Percentiles rank a stretch among this genome's conserved stretches.
Evolutionary conservation across 2,888 invertebrate genomes (phyloP).

Genomic region (Beris chalybata): DNA sequence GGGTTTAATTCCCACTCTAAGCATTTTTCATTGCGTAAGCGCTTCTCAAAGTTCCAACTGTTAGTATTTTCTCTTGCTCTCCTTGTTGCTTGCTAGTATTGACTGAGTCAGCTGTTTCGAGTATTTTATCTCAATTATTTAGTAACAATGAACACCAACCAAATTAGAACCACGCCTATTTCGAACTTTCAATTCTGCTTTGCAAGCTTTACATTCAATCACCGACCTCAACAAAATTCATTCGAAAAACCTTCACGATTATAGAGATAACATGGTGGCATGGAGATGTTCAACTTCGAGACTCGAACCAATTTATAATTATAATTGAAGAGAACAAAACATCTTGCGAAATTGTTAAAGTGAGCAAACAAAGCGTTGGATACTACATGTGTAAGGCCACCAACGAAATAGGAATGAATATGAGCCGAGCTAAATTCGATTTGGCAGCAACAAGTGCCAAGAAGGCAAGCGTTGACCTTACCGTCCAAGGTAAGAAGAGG

Average conservation of each 20-base stretch:
- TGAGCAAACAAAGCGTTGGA: constrained; percentile 69
- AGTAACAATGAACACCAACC: too few species aligned
- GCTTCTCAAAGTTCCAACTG: too few species aligned
- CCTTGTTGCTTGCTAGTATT: too few species aligned
- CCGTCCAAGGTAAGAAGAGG: constrained; percentile 52
- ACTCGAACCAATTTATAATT: constrained; percentile 72
- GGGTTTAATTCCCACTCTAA: too few species aligned
- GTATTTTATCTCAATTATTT: too few species aligned
- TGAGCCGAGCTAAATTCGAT: constrained; percentile 76
- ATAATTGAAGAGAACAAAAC: constrained; percentile 71
- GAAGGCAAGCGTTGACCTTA: constrained; percentile 56
- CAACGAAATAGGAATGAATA: constrained; percentile 80
- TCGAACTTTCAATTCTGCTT: too few species aligned
- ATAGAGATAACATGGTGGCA: constrained; percentile 86
- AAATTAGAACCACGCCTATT: too few species aligned
- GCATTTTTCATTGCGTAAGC: too few species aligned
- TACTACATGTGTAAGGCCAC: constrained; percentile 82
- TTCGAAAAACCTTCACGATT: constrained; percentile 32
- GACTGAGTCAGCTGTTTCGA: too few species aligned
- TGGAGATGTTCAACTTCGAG: constrained; percentile 76
- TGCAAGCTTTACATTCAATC: too few species aligned
- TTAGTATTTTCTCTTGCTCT: too few species aligned
- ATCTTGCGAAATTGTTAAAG: constrained; percentile 68
- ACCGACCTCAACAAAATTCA: too few species aligned
- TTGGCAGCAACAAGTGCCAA: constrained; percentile 61